Base-by-base conservation (phyloP, 2,797 vertebrate species). In the Eupleurogrammus muticus region DNA sequence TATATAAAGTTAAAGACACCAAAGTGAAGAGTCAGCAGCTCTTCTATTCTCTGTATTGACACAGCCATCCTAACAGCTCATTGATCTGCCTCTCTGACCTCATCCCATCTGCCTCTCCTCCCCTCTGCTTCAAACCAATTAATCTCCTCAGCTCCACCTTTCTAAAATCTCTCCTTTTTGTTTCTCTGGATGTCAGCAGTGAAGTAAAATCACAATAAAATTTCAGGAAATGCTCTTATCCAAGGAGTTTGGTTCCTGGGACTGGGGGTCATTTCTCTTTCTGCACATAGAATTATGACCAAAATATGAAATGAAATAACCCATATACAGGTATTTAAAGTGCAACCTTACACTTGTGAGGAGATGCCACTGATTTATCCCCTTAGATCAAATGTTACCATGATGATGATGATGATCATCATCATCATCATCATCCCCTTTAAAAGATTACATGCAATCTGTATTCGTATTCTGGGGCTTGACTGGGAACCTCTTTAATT, bases 11-110 rank as follows among this genome's bases (percentile, higher is more conserved):
- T 56, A 77, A 77, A 80, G 67, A 83, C 77, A 73, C 88, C 79
- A 76, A 58, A 71, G 61, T 55, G 65, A 64, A 59, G 52, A 75
- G 77, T 73, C 48, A 48, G 44, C 56, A 73, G 47, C 55, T 73
- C 24, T 46, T 8, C 75, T 52, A n/a, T 62, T 73, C 53, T 55
- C 12, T 36, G n/a, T 66, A 85, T 76, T 50, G 81, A 89, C 86
- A n/a, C 53, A 55, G 51, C n/a, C 48, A 84, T 80, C 83, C 81
- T 63, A 84, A 82, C 75, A 73, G 56, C 79, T 76, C 50, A 89
- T 91, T 47, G 76, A 90, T 79, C 80, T 1, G 19, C 46, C 44
- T 40, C 50, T 75, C 54, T 75, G 72, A 78, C 76, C 80, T 88
- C 59, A 28, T 36, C 59, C 73, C 59, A 79, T 63, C 74, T 51